Conservation (phyloP, 1,140 invertebrate species). For the Drosophila kepulauana region DNA sequence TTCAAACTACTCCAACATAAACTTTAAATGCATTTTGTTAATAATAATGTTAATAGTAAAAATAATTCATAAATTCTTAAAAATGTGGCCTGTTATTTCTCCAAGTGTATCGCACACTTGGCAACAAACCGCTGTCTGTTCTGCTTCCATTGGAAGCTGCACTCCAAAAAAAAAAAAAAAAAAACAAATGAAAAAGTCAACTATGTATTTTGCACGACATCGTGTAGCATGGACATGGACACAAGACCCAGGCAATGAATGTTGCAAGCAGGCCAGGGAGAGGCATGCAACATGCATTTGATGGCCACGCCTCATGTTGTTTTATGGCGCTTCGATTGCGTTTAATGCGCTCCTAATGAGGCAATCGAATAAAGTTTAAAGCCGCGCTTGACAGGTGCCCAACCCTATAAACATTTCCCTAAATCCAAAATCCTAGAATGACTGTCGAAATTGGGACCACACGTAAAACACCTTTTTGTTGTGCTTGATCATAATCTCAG, state of each 20-base stretch:
- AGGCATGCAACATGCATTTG: slow-evolving; percentile 13
- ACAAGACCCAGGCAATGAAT: not conserved
- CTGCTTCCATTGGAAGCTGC: slow-evolving; percentile 32
- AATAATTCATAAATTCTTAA: not conserved
- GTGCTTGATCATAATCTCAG: slow-evolving; percentile 18
- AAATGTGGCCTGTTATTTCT: not conserved
- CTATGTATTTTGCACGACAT: slow-evolving; percentile 27
- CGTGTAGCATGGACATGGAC: not conserved
- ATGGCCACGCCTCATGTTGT: slow-evolving; percentile 5
- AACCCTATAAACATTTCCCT: not conserved
- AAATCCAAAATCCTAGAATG: not conserved
- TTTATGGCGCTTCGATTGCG: slow-evolving; percentile 23
- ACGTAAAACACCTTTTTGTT: slow-evolving; percentile 28
- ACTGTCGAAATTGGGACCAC: slow-evolving; percentile 39
- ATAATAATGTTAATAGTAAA: too few relatives aligned
- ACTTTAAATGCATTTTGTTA: too few relatives aligned
- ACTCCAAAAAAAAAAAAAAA: slow-evolving; percentile 15
- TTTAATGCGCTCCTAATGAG: slow-evolving; percentile 40
- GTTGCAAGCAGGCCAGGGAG: not conserved
- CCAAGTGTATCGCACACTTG: slow-evolving; percentile 18
- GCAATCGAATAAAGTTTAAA: slow-evolving; percentile 32
- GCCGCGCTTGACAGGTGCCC: slow-evolving; percentile 28
- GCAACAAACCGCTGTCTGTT: slow-evolving; percentile 39
- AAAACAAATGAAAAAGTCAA: slow-evolving; percentile 15
- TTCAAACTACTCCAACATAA: too few relatives aligned